Evolutionary conservation across 2,113 vertebrate species (phyloP), one percentile per base, ranked within the genome.

Genomic region (Catharus fuscescens): DNA sequence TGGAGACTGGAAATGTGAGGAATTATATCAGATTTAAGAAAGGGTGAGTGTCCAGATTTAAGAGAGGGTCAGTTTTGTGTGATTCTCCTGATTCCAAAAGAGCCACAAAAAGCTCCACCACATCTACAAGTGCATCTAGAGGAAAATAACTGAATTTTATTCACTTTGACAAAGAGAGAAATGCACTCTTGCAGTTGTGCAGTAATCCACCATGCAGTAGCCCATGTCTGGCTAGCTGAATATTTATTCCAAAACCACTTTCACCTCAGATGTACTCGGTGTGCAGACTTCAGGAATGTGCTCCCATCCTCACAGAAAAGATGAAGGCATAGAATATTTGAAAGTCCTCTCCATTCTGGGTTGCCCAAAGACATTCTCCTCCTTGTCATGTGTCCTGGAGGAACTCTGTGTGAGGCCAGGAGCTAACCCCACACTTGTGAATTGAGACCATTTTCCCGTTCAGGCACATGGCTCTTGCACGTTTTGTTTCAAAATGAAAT

Each of bases 371-470:
- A 38, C 26, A 5, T 79, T 67, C 11, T 8, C 32, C 16, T n/a
- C 18, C 10, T 85, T 3, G 0, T 64, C 0, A 0, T 6, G 4
- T 62, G 26, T 44, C 86, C 73, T 69, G 48, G 32, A 48, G 38
- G 54, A 94, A 29, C 36, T 23, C 4, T 90, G 57, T 76, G 42
- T 6, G 42, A 86, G 65, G 38, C 73, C 86, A 86, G 72, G 86
- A 93, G 65, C 70, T 89, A 91, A 92, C 80, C 86, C 77, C 91
- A 93, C 89, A n/a, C 87, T 85, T 92, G 86, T 95, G 94, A 82
- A 92, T 87, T 95, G 95, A 85, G 91, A 85, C 87, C 21, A 4
- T 81, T 82, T 90, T 92, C 91, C 78, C 28, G 17, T 67, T 95
- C 84, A 87, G 91, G 54, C 73, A 85, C 80, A 67, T 8, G 3